These are phyloP conservation scores for Drosophila auraria DNA, from an alignment of 1,140 invertebrate genomes.

Conservation along the genomic window DNA sequence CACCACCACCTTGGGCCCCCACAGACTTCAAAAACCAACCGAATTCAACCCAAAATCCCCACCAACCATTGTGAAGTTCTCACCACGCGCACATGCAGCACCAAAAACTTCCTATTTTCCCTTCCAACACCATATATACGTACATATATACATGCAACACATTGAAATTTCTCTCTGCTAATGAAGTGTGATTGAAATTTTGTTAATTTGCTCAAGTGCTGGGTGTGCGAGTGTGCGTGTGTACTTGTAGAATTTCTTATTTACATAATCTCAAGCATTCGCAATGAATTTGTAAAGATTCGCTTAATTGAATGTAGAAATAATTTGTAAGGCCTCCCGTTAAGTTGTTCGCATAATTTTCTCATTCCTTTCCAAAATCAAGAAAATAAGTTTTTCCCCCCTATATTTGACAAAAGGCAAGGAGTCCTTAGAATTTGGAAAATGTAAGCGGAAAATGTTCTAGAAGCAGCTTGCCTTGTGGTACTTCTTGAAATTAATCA, in stretches of 20 bases:
- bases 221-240: conserved; percentile 21
- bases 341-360: conserved; percentile 47
- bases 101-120: neutral
- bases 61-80: conserved; percentile 44
- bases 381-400: conserved; percentile 14
- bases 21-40: conserved; percentile 9
- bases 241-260: conserved; percentile 56
- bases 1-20: neutral
- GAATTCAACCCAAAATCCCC: neutral
- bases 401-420: conserved; percentile 16
- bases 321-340: conserved; percentile 53
- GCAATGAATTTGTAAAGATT: conserved; percentile 57
- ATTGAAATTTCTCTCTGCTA: conserved; percentile 67
- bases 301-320: conserved; percentile 59
- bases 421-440: neutral
- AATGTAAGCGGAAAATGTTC: conserved; percentile 2
- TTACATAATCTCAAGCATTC: conserved; percentile 63
- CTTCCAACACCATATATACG: neutral
- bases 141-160: conserved; percentile 19
- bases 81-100: conserved; percentile 17
- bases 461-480: neutral
- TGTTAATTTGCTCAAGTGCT: conserved; percentile 73
- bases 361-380: neutral
- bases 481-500: neutral
- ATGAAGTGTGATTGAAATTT: conserved; percentile 79